Evolutionary conservation across 1,140 invertebrate genomes (phyloP), one percentile per base, ranked within the genome.

Genomic region (Orchesella cincta): DNA sequence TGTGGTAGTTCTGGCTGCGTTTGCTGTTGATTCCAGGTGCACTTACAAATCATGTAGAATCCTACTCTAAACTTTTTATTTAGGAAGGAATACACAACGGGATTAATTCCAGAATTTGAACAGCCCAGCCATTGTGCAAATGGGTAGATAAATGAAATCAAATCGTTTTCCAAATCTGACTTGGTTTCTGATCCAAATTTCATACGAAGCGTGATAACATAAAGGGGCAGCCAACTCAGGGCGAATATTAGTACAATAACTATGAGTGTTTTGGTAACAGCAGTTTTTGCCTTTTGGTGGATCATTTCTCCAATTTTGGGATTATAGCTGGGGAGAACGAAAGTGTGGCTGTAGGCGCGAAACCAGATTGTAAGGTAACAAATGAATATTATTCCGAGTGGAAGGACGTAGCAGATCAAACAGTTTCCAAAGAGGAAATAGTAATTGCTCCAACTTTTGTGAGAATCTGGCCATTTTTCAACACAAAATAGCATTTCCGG

Each of bases 91-190:
- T 46, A 46, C 39, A 46, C 8, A 46, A 46, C 20, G 39, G 39
- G 39, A 20, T 46, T 46, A 29, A 88, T 84, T 76, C 85, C 84
- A 5, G 85, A 85, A 81, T 87, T 84, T 46, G 89, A 88, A 1
- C 89, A 85, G 0, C 89, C 90, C 1, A 92, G 84, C 90, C 90
- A 92, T 83, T 92, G 90, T 18, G 90, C 88, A 14, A 91, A 83
- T 0, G 90, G 90, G 0, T 87, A 83, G 1, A 88, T 82, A 0
- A 87, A 81, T 35, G 86, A 81, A 12, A 88, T 83, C 5, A 88
- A 64, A 12, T 84, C 79, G 23, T 86, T 83, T 29, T 85, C 84
- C 29, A 71, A 34, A 5, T 28, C 26, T 3, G 80, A 77, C 2
- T 83, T 72, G 0, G 8, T 46, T 46, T 77, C 62, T 14, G 82